Evolutionary conservation across 1,140 invertebrate genomes (phyloP).

Genomic region (Papilio polyxenes): DNA sequence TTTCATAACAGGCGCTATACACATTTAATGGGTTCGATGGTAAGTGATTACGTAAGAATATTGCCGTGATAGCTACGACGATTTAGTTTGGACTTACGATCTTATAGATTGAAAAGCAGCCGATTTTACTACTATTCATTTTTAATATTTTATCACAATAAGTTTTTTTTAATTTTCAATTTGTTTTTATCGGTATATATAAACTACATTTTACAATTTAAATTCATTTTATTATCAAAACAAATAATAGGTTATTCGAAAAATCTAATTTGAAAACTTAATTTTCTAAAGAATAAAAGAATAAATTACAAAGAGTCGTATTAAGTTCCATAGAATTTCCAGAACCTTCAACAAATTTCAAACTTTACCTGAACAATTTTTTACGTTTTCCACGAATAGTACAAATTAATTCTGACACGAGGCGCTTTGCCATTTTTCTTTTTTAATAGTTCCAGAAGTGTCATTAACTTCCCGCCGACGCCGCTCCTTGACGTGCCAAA

Average conservation of each 20-base stretch:
- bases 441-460: constrained; percentile 38
- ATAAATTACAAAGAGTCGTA: not conserved
- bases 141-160: not conserved
- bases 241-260: too few species aligned
- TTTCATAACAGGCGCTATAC: constrained; percentile 10
- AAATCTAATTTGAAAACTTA: not conserved
- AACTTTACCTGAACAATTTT: not conserved
- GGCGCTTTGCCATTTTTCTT: constrained; percentile 29
- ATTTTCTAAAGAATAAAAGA: not conserved
- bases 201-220: too few species aligned
- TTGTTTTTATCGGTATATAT: too few species aligned
- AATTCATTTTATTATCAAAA: too few species aligned
- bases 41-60: not conserved
- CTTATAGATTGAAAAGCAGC: not conserved
- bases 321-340: not conserved
- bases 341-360: not conserved
- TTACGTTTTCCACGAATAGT: not conserved
- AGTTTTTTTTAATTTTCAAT: too few species aligned
- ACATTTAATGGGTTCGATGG: not conserved
- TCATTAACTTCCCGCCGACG: constrained; percentile 37
- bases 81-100: not conserved
- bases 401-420: constrained; percentile 34
- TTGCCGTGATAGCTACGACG: not conserved
- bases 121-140: not conserved
- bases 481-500: constrained; percentile 38